Base-by-base conservation (phyloP, 1,140 invertebrate genomes). In the Drosophila biarmipes region DNA sequence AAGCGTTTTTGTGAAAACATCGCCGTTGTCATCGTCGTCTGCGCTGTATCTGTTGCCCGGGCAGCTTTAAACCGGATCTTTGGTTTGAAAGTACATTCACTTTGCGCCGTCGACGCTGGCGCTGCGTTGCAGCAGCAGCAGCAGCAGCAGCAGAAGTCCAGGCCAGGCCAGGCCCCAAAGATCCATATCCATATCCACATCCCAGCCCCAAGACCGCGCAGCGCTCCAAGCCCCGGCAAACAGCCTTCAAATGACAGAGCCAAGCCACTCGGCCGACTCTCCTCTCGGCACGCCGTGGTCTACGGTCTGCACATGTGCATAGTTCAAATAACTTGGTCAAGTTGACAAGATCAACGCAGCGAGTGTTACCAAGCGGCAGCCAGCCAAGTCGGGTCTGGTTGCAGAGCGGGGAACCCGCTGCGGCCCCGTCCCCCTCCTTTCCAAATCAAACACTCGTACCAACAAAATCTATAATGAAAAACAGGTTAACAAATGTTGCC, bases 11-110 rank as follows among this genome's bases (percentile, higher is more conserved):
- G 79, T 87, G 82, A 87, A 87, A 87, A 86, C 81, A 62, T 78
- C 73, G 69, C 73, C 69, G 76, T 42, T 68, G 58, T 52, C 66
- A 62, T 71, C 78, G 66, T 73, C 72, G 63, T 73, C 68, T 58
- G 49, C 63, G 66, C 64, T 87, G 84, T 89, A 79, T 87, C 82
- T 87, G 79, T 84, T 69, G 58, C 27, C 46, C 48, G 55, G 56
- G 78, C 71, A 77, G 66, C 85, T 84, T 81, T 84, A 89, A 89
- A 89, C 84, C 84, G 84, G 84, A 89, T 89, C 84, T 89, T 87
- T 89, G 84, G 56, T 90, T 90, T 89, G 85, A 89, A 90, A 89
- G 84, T 89, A 89, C 84, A 89, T 89, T 89, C 84, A 89, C 85
- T 89, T 89, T 89, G 73, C 73, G 76, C 76, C 56, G 61, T 59